Percentiles rank a stretch among this genome's conserved stretches.
Evolutionary conservation across 2,888 invertebrate species (phyloP).

Genomic region (Alcis repandata): DNA sequence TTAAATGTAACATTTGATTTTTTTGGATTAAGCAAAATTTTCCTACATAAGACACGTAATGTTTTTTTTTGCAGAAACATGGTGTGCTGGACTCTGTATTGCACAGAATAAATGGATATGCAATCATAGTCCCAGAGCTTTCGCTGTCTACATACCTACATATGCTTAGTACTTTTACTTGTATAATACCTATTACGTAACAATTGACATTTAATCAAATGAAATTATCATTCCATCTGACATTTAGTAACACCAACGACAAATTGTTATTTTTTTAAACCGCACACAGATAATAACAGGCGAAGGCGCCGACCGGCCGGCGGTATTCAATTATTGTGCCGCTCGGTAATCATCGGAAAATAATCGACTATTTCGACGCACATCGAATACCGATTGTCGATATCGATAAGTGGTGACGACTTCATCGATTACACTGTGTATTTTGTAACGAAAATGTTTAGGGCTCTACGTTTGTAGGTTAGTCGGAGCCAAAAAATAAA

Average conservation of each 20-base stretch:
- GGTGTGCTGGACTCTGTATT: too few relatives aligned
- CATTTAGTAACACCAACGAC: slow-evolving; percentile 42
- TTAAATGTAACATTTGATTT: too few relatives aligned
- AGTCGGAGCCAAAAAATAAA: neutral
- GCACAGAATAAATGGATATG: too few relatives aligned
- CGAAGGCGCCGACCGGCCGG: slow-evolving; percentile 48
- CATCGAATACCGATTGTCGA: slow-evolving; percentile 56
- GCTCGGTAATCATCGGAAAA: slow-evolving; percentile 77
- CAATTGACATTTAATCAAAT: slow-evolving; percentile 6
- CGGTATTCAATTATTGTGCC: slow-evolving; percentile 66
- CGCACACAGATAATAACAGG: slow-evolving; percentile 67
- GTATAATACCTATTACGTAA: neutral
- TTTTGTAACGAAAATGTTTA: slow-evolving; percentile 10
- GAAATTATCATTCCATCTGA: slow-evolving; percentile 14
- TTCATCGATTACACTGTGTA: slow-evolving; percentile 54
- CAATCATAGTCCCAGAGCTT: too few relatives aligned
- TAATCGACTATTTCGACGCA: slow-evolving; percentile 76
- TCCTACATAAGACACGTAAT: too few relatives aligned
- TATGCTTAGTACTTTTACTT: neutral
- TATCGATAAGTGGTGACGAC: slow-evolving; percentile 50
- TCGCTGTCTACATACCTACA: too few relatives aligned
- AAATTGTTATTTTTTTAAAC: slow-evolving; percentile 43
- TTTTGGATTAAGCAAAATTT: neutral
- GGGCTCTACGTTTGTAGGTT: neutral
- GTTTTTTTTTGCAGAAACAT: too few relatives aligned